Evolutionary conservation across 2,797 vertebrate genomes (phyloP).

Genomic region (Phrynocephalus guinanensis): DNA sequence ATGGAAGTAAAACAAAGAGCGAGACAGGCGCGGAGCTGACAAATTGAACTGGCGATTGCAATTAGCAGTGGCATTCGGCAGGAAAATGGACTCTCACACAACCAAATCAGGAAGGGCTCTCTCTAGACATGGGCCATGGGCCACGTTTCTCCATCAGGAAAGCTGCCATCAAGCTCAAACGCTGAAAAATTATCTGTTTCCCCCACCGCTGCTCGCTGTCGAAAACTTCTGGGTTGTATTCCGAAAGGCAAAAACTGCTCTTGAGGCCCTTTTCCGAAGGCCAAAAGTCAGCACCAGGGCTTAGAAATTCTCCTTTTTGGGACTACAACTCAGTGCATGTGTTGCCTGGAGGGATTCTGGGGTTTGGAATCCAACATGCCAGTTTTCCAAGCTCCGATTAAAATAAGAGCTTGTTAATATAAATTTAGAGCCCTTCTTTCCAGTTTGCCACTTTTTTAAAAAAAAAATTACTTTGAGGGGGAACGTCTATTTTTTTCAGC

Average conservation of each 20-base stretch:
- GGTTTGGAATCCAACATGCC: no score
- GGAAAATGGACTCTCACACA: constrained; percentile 64
- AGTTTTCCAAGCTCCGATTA: no score
- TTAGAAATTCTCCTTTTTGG: no score
- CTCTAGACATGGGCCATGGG: constrained; percentile 52
- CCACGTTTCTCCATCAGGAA: constrained; percentile 48
- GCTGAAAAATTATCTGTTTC: constrained; percentile 48
- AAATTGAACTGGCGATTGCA: constrained; percentile 65
- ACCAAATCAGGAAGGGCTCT: constrained; percentile 45
- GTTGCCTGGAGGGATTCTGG: no score
- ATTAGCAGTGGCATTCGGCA: constrained; percentile 66
- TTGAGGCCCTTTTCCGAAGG: neutral
- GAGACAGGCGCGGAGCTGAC: constrained; percentile 59
- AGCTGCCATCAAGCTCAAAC: constrained; percentile 66
- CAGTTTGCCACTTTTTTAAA: no score
- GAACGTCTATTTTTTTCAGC: no score
- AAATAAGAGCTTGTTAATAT: no score
- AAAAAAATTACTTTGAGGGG: no score
- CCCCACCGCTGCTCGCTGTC: neutral
- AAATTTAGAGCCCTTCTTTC: no score
- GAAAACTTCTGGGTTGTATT: neutral
- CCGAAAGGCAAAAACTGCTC: neutral
- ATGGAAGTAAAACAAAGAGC: constrained; percentile 50
- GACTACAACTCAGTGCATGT: no score
- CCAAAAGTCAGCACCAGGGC: neutral